phyloP scores from a whole-genome alignment of 2,888 invertebrate species.

The Drosophila limbata region DNA sequence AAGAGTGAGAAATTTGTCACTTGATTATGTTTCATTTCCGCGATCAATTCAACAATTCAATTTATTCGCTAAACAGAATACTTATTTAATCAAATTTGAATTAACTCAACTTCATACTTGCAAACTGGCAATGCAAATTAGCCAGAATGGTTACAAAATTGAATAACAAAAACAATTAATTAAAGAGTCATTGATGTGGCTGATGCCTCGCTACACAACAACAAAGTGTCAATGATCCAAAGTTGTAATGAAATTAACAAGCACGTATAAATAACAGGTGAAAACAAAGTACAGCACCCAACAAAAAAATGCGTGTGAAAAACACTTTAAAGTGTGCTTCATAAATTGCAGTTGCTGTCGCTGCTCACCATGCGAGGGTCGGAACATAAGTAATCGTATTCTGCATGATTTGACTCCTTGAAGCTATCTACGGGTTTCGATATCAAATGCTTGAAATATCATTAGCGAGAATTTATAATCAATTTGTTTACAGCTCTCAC shows the following conservation, averaged over 20 bases:
- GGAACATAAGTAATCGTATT: neutral
- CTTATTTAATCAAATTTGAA: neutral
- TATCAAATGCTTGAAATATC: neutral
- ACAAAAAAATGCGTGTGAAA: slow-evolving; percentile 1
- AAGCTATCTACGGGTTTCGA: neutral
- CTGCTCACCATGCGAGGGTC: slow-evolving; percentile 10
- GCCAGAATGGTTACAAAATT: slow-evolving; percentile 17
- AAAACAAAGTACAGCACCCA: slow-evolving; percentile 6
- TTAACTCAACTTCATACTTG: slow-evolving; percentile 9
- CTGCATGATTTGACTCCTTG: neutral
- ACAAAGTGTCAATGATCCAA: slow-evolving; percentile 45
- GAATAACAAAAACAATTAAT: slow-evolving; percentile 55
- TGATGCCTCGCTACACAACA: slow-evolving; percentile 17
- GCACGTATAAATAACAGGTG: slow-evolving; percentile 8
- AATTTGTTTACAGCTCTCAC: neutral
- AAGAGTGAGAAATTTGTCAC: neutral
- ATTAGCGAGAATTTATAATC: neutral
- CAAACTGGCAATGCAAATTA: slow-evolving; percentile 25
- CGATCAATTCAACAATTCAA: neutral
- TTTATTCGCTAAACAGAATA: neutral
- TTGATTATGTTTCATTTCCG: neutral
- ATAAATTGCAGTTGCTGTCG: slow-evolving; percentile 10
- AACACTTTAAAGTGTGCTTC: slow-evolving; percentile 20
- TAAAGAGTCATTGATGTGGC: slow-evolving; percentile 55
- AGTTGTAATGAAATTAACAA: slow-evolving; percentile 70